Evolutionary conservation across 2,888 invertebrate genomes (phyloP).

Genomic region (Gari tellinella): DNA sequence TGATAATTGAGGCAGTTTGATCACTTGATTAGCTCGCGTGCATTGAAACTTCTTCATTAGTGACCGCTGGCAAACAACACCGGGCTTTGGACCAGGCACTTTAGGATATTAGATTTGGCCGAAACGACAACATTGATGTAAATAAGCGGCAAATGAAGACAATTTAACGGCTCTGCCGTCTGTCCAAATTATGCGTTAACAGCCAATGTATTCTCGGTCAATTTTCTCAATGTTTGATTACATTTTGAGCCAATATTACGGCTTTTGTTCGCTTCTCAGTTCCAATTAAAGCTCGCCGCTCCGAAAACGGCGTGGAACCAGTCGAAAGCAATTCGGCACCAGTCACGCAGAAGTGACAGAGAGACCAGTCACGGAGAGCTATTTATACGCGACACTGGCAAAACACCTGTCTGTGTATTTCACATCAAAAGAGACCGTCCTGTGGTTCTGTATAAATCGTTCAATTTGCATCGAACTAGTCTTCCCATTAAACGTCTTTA

Average conservation of each 20-base stretch:
- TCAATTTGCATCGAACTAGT: too few species aligned
- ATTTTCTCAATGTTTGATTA: slow-evolving; percentile 57
- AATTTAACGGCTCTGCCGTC: slow-evolving; percentile 51
- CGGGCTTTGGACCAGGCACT: not conserved
- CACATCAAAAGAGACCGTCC: slow-evolving; percentile 1
- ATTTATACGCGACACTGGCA: slow-evolving; percentile 58
- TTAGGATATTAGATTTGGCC: slow-evolving; percentile 37
- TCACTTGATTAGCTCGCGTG: slow-evolving; percentile 3
- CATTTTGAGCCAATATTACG: slow-evolving; percentile 56
- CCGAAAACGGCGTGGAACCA: slow-evolving; percentile 2
- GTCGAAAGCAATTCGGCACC: slow-evolving; percentile 28
- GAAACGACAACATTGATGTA: slow-evolving; percentile 34
- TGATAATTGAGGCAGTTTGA: too few species aligned
- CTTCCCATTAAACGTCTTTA: too few species aligned
- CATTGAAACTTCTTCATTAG: not conserved
- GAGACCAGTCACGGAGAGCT: slow-evolving; percentile 28
- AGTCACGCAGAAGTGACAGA: slow-evolving; percentile 45
- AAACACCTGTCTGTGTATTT: slow-evolving; percentile 56
- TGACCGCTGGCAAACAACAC: not conserved
- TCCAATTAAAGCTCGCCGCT: slow-evolving; percentile 56
- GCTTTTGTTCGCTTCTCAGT: slow-evolving; percentile 45
- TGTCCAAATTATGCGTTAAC: slow-evolving; percentile 63
- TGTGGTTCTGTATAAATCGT: too few species aligned
- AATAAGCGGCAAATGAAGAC: slow-evolving; percentile 54
- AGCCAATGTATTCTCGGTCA: slow-evolving; percentile 40